Conservation (phyloP, 2,888 invertebrate genomes). For the Spilosoma lubricipeda region DNA sequence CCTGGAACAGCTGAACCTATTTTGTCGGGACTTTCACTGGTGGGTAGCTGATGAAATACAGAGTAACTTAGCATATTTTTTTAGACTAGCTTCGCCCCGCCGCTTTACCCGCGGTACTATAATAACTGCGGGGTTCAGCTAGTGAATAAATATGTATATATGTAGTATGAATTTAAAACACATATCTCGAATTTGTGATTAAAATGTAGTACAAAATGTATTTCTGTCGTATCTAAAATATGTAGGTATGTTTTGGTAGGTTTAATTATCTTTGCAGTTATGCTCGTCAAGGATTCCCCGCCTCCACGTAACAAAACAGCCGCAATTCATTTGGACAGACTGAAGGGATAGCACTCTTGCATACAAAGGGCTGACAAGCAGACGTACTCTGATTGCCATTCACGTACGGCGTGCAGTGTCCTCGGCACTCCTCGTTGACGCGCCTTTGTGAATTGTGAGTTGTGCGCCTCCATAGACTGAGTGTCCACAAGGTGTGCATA, state of each 20-base stretch:
- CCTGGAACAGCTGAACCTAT: too few species aligned
- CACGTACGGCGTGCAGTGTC: conserved; percentile 18
- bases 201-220: background rate
- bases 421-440: conserved; percentile 20
- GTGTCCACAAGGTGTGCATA: conserved; percentile 26
- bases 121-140: too few species aligned
- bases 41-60: too few species aligned
- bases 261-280: background rate
- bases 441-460: conserved; percentile 13
- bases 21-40: too few species aligned
- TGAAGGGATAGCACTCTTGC: conserved; percentile 24
- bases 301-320: conserved; percentile 1
- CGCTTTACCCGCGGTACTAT: too few species aligned
- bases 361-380: conserved; percentile 25
- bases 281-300: background rate
- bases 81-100: too few species aligned
- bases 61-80: too few species aligned
- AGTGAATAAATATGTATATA: too few species aligned
- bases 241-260: background rate
- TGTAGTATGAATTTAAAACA: too few species aligned
- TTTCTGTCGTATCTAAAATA: background rate
- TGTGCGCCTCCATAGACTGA: conserved; percentile 21
- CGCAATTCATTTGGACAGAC: conserved; percentile 10
- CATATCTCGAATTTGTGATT: background rate
- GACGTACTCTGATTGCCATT: conserved; percentile 37